Conservation (phyloP, 1,140 invertebrate species). For the Acyrthosiphon pisum region DNA sequence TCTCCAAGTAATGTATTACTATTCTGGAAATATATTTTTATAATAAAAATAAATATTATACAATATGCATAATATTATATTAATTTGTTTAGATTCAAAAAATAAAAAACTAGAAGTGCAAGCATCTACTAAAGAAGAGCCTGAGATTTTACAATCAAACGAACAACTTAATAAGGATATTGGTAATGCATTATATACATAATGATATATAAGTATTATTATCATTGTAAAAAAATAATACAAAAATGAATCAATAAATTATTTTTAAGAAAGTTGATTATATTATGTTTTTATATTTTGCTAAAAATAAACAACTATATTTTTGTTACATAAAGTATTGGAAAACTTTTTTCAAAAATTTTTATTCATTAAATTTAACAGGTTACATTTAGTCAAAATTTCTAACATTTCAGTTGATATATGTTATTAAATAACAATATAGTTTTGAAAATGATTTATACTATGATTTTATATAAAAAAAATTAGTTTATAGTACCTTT, state of each 20-base stretch:
- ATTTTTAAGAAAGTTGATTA: neutral
- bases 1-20: conserved; percentile 20
- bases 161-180: neutral
- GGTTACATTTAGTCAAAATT: neutral
- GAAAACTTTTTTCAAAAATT: neutral
- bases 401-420: neutral
- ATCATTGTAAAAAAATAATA: neutral
- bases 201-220: neutral
- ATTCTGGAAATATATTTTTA: neutral
- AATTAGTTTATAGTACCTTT: no score
- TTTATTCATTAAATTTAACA: neutral
- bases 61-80: neutral
- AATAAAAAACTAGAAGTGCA: neutral
- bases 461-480: no score
- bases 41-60: neutral
- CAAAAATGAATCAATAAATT: neutral
- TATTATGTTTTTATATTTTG: neutral
- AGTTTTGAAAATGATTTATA: neutral
- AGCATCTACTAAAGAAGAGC: neutral
- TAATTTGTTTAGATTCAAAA: conserved; percentile 15
- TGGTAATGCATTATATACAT: neutral
- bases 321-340: neutral
- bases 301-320: neutral
- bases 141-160: neutral
- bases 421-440: neutral